Evolutionary conservation across 2,888 invertebrate genomes (phyloP).

Genomic region (Rotaria sp.): DNA sequence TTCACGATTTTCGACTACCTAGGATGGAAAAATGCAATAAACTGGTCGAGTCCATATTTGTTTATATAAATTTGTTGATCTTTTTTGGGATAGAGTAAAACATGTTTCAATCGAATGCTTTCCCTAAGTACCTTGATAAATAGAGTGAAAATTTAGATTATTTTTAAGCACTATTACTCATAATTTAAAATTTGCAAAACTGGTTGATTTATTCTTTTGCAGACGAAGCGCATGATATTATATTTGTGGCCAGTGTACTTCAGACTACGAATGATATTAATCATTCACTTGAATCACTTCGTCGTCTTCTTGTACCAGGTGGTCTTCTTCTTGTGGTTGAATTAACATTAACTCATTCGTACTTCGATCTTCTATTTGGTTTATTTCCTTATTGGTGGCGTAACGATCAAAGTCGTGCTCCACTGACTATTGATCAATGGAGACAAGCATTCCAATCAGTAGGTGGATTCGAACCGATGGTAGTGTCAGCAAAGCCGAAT

Average conservation of each 20-base stretch:
- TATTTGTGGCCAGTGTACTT: background rate
- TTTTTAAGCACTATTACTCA: too few relatives aligned
- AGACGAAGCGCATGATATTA: too few relatives aligned
- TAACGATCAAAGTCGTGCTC: background rate
- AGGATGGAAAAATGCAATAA: too few relatives aligned
- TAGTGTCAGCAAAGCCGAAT: background rate
- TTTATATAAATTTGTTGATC: too few relatives aligned
- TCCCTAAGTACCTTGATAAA: too few relatives aligned
- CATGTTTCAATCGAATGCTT: too few relatives aligned
- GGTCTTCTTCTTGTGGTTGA: background rate
- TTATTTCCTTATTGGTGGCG: background rate
- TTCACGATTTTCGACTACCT: too few relatives aligned
- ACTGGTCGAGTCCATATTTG: too few relatives aligned
- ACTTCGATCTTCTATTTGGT: background rate
- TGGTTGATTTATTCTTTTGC: too few relatives aligned
- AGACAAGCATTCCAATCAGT: background rate
- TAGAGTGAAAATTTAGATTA: too few relatives aligned
- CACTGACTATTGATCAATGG: background rate
- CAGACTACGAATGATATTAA: fast-evolving
- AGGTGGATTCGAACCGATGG: background rate
- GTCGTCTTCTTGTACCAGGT: background rate
- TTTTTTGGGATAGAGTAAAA: too few relatives aligned
- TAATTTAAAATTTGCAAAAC: too few relatives aligned
- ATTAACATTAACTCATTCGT: background rate
- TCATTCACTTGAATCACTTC: background rate